These are phyloP conservation scores for Automeris io DNA, from an alignment of 2,888 invertebrate species.

Conservation along the genomic window DNA sequence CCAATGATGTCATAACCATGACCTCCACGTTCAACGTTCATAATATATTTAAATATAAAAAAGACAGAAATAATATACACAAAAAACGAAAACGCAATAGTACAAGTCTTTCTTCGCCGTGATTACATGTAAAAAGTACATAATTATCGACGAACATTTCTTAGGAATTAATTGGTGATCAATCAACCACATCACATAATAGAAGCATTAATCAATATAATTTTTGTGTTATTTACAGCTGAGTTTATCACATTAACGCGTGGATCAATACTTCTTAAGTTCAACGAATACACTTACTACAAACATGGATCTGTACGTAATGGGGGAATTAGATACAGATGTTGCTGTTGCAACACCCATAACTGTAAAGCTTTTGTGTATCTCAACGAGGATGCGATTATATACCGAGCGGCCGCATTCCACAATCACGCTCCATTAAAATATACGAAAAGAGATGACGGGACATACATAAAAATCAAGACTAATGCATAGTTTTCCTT, in stretches of 20 bases:
- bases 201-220: too few relatives aligned
- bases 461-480: conserved; percentile 18
- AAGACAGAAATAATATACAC: too few relatives aligned
- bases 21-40: too few relatives aligned
- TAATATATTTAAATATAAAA: too few relatives aligned
- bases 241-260: conserved; percentile 20
- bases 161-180: too few relatives aligned
- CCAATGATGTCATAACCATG: too few relatives aligned
- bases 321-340: conserved; percentile 37
- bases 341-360: conserved; percentile 28
- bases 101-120: too few relatives aligned
- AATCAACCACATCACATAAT: too few relatives aligned
- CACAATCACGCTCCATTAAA: conserved; percentile 21
- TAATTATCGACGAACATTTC: too few relatives aligned
- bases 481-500: too few relatives aligned
- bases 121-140: too few relatives aligned
- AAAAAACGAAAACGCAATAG: too few relatives aligned
- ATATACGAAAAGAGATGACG: conserved; percentile 13
- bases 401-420: conserved; percentile 10
- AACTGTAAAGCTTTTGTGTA: conserved; percentile 33
- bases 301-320: conserved; percentile 26
- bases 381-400: conserved; percentile 15
- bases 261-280: conserved; percentile 29
- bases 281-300: conserved; percentile 34
- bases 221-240: conserved; percentile 17